Evolutionary conservation across 2,113 vertebrate genomes (phyloP).

Genomic region (Pelvicachromis taeniatus): DNA sequence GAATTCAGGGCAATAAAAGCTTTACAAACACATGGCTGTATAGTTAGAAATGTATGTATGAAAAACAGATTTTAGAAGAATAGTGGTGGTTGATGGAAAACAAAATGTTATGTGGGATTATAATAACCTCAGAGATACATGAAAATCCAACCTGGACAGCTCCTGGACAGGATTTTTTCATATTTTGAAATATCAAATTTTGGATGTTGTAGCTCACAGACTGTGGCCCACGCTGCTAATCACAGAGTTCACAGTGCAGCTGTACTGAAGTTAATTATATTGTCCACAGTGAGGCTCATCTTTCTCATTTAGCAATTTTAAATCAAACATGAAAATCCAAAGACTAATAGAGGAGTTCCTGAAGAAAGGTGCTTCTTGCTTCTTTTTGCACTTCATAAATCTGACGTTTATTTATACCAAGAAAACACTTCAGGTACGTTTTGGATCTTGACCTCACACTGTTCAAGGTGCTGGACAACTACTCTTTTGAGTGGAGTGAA

Average conservation of each 20-base stretch:
- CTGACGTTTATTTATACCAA: neutral
- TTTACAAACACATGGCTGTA: neutral
- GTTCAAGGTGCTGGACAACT: neutral
- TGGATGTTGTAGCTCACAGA: neutral
- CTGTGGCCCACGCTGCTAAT: neutral
- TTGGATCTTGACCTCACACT: neutral
- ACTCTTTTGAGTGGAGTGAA: neutral
- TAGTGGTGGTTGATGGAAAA: neutral
- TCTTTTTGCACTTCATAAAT: neutral
- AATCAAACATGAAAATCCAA: neutral
- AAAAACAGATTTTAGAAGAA: neutral
- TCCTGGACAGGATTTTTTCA: neutral
- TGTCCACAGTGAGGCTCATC: neutral
- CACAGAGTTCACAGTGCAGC: neutral
- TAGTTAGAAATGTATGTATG: neutral
- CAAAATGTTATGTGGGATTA: neutral
- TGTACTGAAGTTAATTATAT: neutral
- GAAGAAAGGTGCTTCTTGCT: neutral
- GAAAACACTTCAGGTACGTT: neutral
- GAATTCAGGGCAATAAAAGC: neutral
- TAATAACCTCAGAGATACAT: neutral
- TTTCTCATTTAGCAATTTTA: neutral
- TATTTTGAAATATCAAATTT: neutral
- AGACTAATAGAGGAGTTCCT: neutral
- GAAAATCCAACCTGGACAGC: neutral